These are phyloP conservation scores for Fregetta grallaria DNA, from an alignment of 2,113 vertebrate species.

Conservation along the genomic window DNA sequence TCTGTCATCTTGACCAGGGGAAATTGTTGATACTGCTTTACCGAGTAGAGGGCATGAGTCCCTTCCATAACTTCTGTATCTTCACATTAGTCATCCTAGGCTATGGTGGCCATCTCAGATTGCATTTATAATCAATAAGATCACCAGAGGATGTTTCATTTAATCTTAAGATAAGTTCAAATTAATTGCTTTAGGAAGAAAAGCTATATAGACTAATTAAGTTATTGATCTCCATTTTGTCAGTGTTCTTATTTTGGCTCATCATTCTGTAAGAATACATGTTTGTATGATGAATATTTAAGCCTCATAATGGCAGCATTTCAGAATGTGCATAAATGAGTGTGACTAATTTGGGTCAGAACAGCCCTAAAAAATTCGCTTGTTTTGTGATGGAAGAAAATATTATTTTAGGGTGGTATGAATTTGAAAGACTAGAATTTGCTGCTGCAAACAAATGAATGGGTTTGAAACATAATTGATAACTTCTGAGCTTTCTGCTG, in stretches of 20 bases:
- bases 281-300: background rate
- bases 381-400: background rate
- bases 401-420: background rate
- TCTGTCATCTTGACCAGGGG: background rate
- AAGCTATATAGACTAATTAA: background rate
- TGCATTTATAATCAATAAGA: background rate
- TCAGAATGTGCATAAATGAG: background rate
- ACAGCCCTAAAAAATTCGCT: background rate
- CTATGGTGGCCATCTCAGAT: background rate
- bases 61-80: background rate
- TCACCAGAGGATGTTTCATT: background rate
- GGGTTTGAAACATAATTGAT: background rate
- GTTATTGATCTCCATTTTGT: background rate
- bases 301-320: background rate
- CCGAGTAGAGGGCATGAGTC: background rate
- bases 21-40: background rate
- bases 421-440: background rate
- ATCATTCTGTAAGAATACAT: background rate
- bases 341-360: background rate
- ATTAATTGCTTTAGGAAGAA: background rate
- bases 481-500: background rate
- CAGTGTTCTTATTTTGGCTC: background rate
- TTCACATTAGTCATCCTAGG: background rate
- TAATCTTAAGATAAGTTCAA: background rate
- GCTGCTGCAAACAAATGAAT: background rate